A percentile compares a stretch with the other conserved stretches of the same genome.
phyloP scores from a whole-genome alignment of 2,888 invertebrate species.

The Malacosoma neustria region DNA sequence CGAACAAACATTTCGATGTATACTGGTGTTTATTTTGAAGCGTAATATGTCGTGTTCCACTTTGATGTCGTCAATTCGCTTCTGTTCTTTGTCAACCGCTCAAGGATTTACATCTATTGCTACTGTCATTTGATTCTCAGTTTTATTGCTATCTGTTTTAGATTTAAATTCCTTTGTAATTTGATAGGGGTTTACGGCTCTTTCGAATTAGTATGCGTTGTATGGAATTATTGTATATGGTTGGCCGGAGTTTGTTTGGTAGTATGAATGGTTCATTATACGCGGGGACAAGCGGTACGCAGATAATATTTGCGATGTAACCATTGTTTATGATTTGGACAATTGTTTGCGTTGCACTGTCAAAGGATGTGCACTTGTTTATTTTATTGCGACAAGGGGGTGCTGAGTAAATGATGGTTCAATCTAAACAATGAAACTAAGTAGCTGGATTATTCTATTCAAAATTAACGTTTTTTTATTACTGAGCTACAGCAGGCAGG shows the following conservation, averaged over 20 bases:
- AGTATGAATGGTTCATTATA: conserved; percentile 74
- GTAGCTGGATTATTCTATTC: too few relatives aligned
- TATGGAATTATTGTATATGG: conserved; percentile 73
- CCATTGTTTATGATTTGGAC: conserved; percentile 73
- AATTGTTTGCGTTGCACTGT: conserved; percentile 69
- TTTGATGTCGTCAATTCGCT: conserved; percentile 75
- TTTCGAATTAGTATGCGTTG: conserved; percentile 31
- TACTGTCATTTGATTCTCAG: conserved; percentile 54
- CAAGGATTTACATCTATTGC: conserved; percentile 66
- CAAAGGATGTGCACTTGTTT: conserved; percentile 74
- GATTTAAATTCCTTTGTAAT: conserved; percentile 59
- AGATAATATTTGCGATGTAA: conserved; percentile 71
- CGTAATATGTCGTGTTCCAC: conserved; percentile 74
- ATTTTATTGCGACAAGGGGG: conserved; percentile 34
- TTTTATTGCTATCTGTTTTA: conserved; percentile 63
- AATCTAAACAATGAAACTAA: conserved; percentile 39
- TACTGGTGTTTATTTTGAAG: conserved; percentile 72
- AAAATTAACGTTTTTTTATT: too few relatives aligned
- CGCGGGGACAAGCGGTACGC: conserved; percentile 55
- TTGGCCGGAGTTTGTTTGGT: conserved; percentile 71
- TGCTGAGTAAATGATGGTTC: conserved; percentile 25
- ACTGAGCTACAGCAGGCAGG: too few relatives aligned
- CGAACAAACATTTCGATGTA: conserved; percentile 70
- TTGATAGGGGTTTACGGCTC: conserved; percentile 44
- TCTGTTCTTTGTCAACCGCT: conserved; percentile 68